phyloP scores from a whole-genome alignment of 1,140 invertebrate species.

The Bombus sibiricus region DNA sequence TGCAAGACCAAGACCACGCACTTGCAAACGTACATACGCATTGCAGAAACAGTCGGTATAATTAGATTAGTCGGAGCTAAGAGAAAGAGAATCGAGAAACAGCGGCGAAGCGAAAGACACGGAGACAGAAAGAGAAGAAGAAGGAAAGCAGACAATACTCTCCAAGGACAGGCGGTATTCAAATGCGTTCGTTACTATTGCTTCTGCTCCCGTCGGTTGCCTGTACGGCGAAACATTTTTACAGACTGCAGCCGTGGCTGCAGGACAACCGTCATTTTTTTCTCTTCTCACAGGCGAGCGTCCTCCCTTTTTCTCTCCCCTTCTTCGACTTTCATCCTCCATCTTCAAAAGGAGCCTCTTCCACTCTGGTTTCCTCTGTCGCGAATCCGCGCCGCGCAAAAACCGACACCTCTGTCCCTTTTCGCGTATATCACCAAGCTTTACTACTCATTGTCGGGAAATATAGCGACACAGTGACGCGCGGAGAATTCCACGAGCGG shows the following conservation, averaged over 20 bases:
- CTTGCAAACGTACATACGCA: neutral
- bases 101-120: neutral
- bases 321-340: slow-evolving; percentile 1
- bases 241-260: slow-evolving; percentile 63
- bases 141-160: slow-evolving; percentile 66
- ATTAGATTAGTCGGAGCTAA: slow-evolving; percentile 41
- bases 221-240: slow-evolving; percentile 68
- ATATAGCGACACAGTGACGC: slow-evolving; percentile 61
- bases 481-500: slow-evolving; percentile 57
- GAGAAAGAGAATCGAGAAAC: slow-evolving; percentile 43
- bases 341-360: neutral
- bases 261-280: slow-evolving; percentile 66
- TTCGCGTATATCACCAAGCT: slow-evolving; percentile 62
- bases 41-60: slow-evolving; percentile 39
- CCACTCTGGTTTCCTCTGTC: slow-evolving; percentile 27
- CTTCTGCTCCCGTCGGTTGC: slow-evolving; percentile 47
- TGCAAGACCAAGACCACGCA: neutral
- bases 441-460: slow-evolving; percentile 70
- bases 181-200: slow-evolving; percentile 68
- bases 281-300: slow-evolving; percentile 36
- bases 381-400: slow-evolving; percentile 44
- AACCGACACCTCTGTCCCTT: slow-evolving; percentile 44
- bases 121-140: slow-evolving; percentile 32
- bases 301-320: slow-evolving; percentile 15
- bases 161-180: slow-evolving; percentile 75